Conservation (phyloP, 1,140 invertebrate genomes). For the Apis dorsata region DNA sequence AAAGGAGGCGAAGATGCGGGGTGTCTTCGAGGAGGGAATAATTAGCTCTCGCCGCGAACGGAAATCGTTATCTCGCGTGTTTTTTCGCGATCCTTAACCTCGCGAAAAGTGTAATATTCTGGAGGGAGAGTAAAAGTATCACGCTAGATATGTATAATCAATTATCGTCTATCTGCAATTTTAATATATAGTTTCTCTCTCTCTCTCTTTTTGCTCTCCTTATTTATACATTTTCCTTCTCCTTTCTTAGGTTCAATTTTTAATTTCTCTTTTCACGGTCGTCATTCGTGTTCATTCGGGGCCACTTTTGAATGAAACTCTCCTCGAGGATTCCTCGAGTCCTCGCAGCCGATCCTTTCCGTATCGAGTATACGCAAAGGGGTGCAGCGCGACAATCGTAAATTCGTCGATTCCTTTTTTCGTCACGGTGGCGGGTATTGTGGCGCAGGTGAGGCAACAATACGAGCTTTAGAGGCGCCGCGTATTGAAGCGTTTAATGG, state of each 20-base stretch:
- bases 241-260: neutral
- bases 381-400: neutral
- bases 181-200: no score
- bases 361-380: neutral
- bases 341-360: neutral
- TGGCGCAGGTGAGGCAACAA: slow-evolving; percentile 23
- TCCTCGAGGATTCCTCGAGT: slow-evolving; percentile 13
- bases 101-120: neutral
- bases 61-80: slow-evolving; percentile 45
- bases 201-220: neutral
- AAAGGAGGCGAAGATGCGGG: slow-evolving; percentile 36
- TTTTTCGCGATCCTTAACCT: slow-evolving; percentile 27
- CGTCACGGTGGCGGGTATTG: neutral
- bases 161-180: neutral
- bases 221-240: neutral
- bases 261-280: neutral
- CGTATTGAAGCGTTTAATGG: slow-evolving; percentile 62
- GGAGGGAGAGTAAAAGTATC: neutral
- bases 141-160: neutral
- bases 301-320: neutral
- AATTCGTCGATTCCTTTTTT: slow-evolving; percentile 39
- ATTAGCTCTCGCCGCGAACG: slow-evolving; percentile 32
- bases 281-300: neutral
- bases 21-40: slow-evolving; percentile 53
- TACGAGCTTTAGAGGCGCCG: slow-evolving; percentile 43